Percentiles rank a stretch among this genome's conserved stretches.
phyloP scores from a whole-genome alignment of 2,113 vertebrate species.

The Progne subis region DNA sequence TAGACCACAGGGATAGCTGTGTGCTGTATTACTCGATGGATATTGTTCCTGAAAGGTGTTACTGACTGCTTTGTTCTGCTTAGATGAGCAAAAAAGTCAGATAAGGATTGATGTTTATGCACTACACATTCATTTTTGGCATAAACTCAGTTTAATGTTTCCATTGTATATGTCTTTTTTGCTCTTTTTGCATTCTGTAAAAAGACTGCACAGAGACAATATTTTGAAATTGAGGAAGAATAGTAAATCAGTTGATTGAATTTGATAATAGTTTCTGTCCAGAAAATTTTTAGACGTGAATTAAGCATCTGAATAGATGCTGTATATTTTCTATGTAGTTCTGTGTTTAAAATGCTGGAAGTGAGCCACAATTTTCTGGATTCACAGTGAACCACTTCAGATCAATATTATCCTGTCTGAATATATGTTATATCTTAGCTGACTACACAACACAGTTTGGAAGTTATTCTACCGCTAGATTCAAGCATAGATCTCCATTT shows the following conservation, averaged over 20 bases:
- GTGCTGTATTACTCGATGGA: background rate
- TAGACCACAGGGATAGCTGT: background rate
- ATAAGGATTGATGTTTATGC: background rate
- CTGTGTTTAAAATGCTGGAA: background rate
- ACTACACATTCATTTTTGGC: background rate
- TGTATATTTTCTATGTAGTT: background rate
- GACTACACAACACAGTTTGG: background rate
- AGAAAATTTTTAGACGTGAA: background rate
- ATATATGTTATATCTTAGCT: background rate
- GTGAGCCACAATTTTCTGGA: background rate
- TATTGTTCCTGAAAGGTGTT: background rate
- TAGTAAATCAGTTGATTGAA: background rate
- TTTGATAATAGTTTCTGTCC: background rate
- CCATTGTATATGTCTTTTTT: background rate
- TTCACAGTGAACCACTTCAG: background rate
- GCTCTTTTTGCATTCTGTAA: background rate
- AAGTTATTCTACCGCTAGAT: background rate
- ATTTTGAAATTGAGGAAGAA: constrained; percentile 3
- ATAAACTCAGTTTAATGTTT: constrained; percentile 1
- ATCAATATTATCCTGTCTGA: constrained; percentile 7
- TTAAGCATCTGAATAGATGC: background rate
- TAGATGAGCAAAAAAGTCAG: background rate
- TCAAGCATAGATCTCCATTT: background rate
- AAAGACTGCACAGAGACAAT: background rate
- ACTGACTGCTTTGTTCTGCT: background rate